Conservation (phyloP, 1,140 invertebrate species). For the Laodelphax striatellus region DNA sequence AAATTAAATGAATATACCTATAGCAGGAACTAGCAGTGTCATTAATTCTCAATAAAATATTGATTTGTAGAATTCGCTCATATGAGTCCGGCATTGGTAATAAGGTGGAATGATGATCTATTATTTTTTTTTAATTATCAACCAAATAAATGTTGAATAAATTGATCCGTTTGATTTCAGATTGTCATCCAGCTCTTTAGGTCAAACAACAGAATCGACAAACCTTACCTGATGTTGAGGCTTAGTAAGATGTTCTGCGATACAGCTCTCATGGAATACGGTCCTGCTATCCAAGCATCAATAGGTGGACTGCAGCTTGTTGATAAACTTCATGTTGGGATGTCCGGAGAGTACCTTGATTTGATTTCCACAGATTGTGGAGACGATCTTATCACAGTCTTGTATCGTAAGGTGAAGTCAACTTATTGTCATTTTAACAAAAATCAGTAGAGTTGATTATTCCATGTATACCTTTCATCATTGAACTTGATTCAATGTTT, state of each 20-base stretch:
- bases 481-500: too few relatives aligned
- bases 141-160: neutral
- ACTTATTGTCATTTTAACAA: slow-evolving; percentile 2
- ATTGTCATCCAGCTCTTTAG: slow-evolving; percentile 41
- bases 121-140: too few relatives aligned
- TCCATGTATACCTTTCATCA: too few relatives aligned
- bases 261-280: slow-evolving; percentile 64
- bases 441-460: neutral
- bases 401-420: slow-evolving; percentile 57
- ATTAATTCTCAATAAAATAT: too few relatives aligned
- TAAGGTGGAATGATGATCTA: too few relatives aligned
- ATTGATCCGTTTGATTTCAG: slow-evolving; percentile 14
- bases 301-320: slow-evolving; percentile 58
- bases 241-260: slow-evolving; percentile 58
- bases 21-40: too few relatives aligned
- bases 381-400: slow-evolving; percentile 53
- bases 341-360: slow-evolving; percentile 62
- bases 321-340: slow-evolving; percentile 65
- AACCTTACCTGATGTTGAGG: slow-evolving; percentile 63
- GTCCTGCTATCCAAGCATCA: slow-evolving; percentile 62
- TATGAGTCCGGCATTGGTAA: too few relatives aligned
- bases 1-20: too few relatives aligned
- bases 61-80: too few relatives aligned
- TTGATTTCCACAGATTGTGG: slow-evolving; percentile 47
- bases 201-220: slow-evolving; percentile 50